Conservation (phyloP, 2,888 invertebrate species). For the Hartigia nigra region DNA sequence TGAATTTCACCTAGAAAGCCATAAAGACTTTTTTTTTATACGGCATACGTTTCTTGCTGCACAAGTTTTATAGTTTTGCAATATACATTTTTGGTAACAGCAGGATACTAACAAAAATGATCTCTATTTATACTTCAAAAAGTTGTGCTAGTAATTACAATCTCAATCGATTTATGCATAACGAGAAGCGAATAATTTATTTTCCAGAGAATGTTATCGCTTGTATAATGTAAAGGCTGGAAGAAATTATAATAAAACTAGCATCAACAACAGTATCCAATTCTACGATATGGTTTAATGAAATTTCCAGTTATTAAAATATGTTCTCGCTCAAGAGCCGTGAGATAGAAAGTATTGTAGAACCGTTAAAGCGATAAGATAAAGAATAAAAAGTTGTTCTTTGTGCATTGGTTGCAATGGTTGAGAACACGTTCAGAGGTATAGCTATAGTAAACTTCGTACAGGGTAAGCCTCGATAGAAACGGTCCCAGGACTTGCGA, state of each 20-base stretch:
- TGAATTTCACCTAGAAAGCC: background rate
- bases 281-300: background rate
- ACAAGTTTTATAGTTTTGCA: background rate
- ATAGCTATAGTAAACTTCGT: background rate
- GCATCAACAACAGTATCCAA: background rate
- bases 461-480: conserved; percentile 2
- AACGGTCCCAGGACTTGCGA: background rate
- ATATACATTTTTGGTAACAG: background rate
- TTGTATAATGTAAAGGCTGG: background rate
- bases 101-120: background rate
- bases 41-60: background rate
- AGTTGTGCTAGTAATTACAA: background rate
- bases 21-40: background rate
- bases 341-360: background rate
- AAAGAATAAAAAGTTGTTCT: background rate
- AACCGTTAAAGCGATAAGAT: background rate
- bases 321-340: background rate
- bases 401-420: background rate
- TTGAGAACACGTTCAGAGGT: background rate
- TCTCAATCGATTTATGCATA: background rate
- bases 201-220: background rate
- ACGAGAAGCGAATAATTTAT: background rate
- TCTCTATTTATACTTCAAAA: background rate
- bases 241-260: background rate
- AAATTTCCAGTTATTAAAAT: background rate